Evolutionary conservation across 2,797 vertebrate genomes (phyloP).

Genomic region (Aselliscus stoliczkanus): DNA sequence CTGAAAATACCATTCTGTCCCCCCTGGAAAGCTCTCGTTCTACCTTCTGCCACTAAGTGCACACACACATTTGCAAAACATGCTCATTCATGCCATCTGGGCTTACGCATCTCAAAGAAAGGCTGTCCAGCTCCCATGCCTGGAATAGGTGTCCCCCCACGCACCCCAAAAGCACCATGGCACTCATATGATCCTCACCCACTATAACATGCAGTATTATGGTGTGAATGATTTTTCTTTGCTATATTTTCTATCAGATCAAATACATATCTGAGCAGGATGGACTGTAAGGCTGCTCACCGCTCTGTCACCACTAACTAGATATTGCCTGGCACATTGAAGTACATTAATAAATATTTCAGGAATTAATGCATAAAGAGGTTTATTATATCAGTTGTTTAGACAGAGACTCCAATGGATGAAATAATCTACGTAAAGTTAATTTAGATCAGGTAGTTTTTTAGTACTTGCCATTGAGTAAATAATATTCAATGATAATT

Average conservation of each 20-base stretch:
- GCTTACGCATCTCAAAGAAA: not conserved
- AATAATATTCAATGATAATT: not conserved
- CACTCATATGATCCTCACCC: not conserved
- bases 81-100: not conserved
- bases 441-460: not conserved
- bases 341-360: not conserved
- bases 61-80: not conserved
- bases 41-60: not conserved
- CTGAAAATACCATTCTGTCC: not conserved
- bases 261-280: not conserved
- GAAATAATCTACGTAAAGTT: not conserved
- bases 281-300: not conserved
- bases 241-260: not conserved
- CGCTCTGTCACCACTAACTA: not conserved
- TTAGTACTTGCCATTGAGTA: not conserved
- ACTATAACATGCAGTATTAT: not conserved
- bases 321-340: not conserved
- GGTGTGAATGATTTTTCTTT: not conserved
- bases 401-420: not conserved
- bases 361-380: not conserved
- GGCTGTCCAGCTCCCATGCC: not conserved
- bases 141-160: not conserved
- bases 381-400: not conserved
- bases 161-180: not conserved
- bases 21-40: not conserved